Percentiles rank a stretch among this genome's conserved stretches.
phyloP scores from a whole-genome alignment of 2,797 vertebrate species.

The Peromyscus attwateri region DNA sequence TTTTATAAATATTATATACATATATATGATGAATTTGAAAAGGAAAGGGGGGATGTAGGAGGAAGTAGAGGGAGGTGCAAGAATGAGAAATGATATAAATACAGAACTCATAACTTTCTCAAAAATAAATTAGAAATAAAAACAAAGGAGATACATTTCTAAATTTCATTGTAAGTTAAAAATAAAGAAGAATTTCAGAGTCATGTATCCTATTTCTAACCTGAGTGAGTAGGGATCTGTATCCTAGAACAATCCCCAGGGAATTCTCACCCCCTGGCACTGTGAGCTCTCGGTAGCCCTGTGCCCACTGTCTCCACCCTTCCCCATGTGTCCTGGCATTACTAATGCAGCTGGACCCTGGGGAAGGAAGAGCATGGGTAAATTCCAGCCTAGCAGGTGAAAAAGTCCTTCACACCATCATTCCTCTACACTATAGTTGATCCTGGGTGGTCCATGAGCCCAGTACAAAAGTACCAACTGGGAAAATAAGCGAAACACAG shows the following conservation, averaged over 20 bases:
- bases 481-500: background rate
- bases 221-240: background rate
- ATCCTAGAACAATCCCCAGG: background rate
- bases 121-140: background rate
- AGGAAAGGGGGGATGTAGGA: background rate
- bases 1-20: background rate
- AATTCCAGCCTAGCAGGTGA: background rate
- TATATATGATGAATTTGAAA: background rate
- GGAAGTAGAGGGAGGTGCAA: background rate
- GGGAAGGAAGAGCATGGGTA: too few relatives aligned
- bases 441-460: fast-evolving
- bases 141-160: background rate
- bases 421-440: background rate
- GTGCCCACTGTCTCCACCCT: fast-evolving
- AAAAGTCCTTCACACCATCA: fast-evolving
- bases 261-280: background rate
- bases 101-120: too few relatives aligned
- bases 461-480: background rate
- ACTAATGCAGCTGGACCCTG: background rate
- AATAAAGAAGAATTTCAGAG: background rate
- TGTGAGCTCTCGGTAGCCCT: background rate
- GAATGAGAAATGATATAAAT: background rate
- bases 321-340: background rate
- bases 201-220: background rate
- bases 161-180: background rate